A percentile compares a stretch with the other conserved stretches of the same genome.
Conservation (phyloP, 2,797 vertebrate species). For the Clamator glandarius region DNA sequence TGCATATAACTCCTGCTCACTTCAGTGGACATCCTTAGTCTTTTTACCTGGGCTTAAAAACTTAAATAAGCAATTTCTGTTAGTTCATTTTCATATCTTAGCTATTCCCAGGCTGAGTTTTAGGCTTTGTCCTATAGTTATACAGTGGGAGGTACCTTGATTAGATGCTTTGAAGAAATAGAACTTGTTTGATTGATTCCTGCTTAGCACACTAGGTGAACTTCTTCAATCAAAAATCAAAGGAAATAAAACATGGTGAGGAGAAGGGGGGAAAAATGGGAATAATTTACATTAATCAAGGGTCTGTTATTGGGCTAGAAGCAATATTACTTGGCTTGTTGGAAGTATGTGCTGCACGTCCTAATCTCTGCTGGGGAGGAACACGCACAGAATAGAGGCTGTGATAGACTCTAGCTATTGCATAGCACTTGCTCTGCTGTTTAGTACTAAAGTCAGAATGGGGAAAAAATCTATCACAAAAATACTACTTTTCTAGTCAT, state of each 20-base stretch:
- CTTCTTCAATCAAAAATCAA: not conserved
- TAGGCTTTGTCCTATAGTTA: not conserved
- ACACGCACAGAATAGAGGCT: not conserved
- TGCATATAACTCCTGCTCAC: not conserved
- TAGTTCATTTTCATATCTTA: not conserved
- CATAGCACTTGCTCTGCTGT: conserved; percentile 15
- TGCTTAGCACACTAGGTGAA: not conserved
- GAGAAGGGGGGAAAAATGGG: rapidly evolving
- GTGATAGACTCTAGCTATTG: not conserved
- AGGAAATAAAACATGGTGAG: not conserved
- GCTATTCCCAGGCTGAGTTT: not conserved
- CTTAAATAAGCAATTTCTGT: not conserved
- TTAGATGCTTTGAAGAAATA: not conserved
- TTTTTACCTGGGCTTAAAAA: not conserved
- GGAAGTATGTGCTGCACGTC: not conserved
- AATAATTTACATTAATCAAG: not conserved
- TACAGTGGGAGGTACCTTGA: not conserved
- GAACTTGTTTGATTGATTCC: not conserved
- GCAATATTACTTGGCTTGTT: not conserved
- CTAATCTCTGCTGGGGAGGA: not conserved
- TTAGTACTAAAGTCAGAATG: not conserved
- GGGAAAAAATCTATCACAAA: not conserved
- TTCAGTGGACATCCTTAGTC: not conserved
- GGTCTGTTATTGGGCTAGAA: not conserved
- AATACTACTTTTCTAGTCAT: not conserved